Base-by-base conservation (phyloP, 1,140 invertebrate genomes). In the Neomicropteryx cornuta region DNA sequence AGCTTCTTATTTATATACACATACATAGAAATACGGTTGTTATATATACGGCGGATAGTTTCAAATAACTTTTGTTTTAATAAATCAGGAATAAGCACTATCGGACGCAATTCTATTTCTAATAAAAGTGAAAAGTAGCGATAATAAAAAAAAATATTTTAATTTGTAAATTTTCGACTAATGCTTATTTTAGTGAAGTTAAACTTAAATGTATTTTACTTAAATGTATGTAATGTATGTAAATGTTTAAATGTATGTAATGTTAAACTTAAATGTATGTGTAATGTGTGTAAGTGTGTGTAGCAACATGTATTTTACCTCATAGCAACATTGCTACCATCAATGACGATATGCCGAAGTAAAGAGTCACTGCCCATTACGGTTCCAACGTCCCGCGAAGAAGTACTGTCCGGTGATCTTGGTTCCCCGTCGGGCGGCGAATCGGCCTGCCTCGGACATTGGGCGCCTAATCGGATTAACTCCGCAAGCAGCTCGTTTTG, bases 311-410 rank as follows among this genome's bases (percentile, higher is more conserved):
- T n/a, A 14, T 61, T 60, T 68, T 69, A 89, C 86, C 79, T 91
- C 86, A 97, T 93, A 16, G 94, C 94, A 18, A 98, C 89, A 65
- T 98, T 98, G 58, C 90, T 94, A 41, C 94, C 94, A 70, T 98
- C 94, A 37, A 97, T 90, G 24, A 97, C 90, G 42, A 97, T 84
- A 21, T 85, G 83, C 29, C 91, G 67, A 18, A 95, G 61, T 8
- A 57, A 53, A n/a, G 62, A 53, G n/a, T 58, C 41, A 14, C 60
- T 55, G 11, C 33, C 41, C 3, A 51, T 47, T 3, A 51, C 44
- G 4, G 49, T 53, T 11, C 59, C 56, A 6, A 60, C 52, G 24
- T 58, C 58, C 2, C 44, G n/a, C 27, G 28, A 8, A 32, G 11
- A 40, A 8, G n/a, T 5, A 24, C 42, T 43, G 18, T 46, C 43